phyloP scores from a whole-genome alignment of 1,140 invertebrate species.

The Myzus persicae region DNA sequence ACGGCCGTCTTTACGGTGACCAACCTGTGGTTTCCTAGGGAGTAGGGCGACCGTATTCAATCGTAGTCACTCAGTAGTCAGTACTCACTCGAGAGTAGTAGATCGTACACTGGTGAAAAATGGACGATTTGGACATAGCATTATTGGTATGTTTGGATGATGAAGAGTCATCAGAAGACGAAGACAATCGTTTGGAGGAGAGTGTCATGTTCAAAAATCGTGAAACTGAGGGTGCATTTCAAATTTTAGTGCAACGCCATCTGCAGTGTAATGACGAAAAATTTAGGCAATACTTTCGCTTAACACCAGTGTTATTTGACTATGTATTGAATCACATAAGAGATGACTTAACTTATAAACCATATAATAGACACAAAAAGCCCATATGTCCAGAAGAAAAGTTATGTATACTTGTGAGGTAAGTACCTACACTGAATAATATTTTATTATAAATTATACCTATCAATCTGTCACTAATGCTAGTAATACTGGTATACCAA shows the following conservation, averaged over 20 bases:
- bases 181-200: slow-evolving; percentile 22
- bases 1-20: slow-evolving; percentile 32
- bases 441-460: slow-evolving; percentile 41
- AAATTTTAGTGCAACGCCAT: slow-evolving; percentile 49
- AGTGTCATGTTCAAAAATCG: slow-evolving; percentile 32
- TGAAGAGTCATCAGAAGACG: slow-evolving; percentile 40
- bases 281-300: slow-evolving; percentile 53
- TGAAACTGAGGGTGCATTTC: slow-evolving; percentile 39
- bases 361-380: slow-evolving; percentile 42
- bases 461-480: slow-evolving; percentile 26
- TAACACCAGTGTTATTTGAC: slow-evolving; percentile 44
- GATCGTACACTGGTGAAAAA: neutral
- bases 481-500: slow-evolving; percentile 42
- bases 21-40: slow-evolving; percentile 21
- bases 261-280: slow-evolving; percentile 46
- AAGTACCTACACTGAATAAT: slow-evolving; percentile 48
- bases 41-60: slow-evolving; percentile 28
- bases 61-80: slow-evolving; percentile 16
- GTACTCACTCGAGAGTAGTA: neutral
- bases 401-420: slow-evolving; percentile 53
- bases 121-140: slow-evolving; percentile 12
- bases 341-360: slow-evolving; percentile 46
- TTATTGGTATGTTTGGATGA: slow-evolving; percentile 29
- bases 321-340: slow-evolving; percentile 50
- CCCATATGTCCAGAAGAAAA: slow-evolving; percentile 46